A percentile compares a stretch with the other conserved stretches of the same genome.
Evolutionary conservation across 2,888 invertebrate species (phyloP).

Genomic region (Philereme vetulata): DNA sequence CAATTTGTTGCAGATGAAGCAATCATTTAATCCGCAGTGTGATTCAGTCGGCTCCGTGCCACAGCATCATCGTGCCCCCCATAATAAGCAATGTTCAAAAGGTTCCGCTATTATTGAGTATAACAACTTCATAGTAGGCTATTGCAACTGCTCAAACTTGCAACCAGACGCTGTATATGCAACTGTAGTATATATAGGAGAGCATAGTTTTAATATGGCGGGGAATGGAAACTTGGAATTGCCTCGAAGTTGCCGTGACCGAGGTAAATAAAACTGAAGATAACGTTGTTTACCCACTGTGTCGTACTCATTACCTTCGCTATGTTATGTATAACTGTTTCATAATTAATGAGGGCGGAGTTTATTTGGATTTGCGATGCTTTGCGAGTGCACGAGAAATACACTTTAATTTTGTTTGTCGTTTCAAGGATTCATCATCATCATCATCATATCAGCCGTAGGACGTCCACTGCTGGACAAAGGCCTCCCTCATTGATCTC

Average conservation of each 20-base stretch:
- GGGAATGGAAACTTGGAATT: slow-evolving; percentile 11
- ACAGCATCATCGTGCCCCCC: too few species aligned
- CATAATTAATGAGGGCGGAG: slow-evolving; percentile 17
- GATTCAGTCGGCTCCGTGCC: too few species aligned
- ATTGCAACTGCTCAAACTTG: not conserved
- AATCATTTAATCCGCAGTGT: too few species aligned
- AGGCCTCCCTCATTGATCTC: too few species aligned
- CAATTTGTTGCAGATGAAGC: too few species aligned
- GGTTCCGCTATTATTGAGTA: not conserved
- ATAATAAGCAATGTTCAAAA: too few species aligned
- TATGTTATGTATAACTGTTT: slow-evolving; percentile 14
- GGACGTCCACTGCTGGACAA: too few species aligned
- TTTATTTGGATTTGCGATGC: slow-evolving; percentile 5
- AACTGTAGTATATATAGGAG: not conserved
- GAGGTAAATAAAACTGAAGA: slow-evolving; percentile 19
- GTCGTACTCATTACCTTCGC: slow-evolving; percentile 13
- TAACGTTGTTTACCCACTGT: slow-evolving; percentile 17
- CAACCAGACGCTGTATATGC: not conserved
- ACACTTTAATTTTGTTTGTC: not conserved
- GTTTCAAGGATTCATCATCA: too few species aligned
- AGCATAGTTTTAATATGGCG: not conserved
- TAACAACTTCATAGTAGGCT: slow-evolving; percentile 4
- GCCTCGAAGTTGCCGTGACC: slow-evolving; percentile 19
- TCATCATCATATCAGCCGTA: too few species aligned
- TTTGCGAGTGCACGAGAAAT: not conserved